A percentile compares a stretch with the other conserved stretches of the same genome.
Evolutionary conservation across 2,113 vertebrate genomes (phyloP).

Genomic region (Barnardius zonarius): DNA sequence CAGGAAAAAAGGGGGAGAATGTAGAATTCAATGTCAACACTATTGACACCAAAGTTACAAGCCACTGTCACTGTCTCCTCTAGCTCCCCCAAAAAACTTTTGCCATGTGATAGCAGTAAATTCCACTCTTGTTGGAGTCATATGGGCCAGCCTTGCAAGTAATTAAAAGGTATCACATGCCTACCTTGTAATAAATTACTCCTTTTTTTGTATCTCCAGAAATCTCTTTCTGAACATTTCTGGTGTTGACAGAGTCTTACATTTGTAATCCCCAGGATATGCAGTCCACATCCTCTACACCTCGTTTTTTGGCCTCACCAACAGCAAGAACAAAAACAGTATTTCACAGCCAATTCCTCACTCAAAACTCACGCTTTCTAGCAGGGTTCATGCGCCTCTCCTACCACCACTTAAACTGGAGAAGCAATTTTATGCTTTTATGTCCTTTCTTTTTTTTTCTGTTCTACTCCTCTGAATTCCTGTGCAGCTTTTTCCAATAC

Average conservation of each 20-base stretch:
- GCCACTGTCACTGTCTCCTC: not conserved
- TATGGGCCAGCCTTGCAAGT: not conserved
- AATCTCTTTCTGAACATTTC: not conserved
- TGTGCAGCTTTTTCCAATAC: not conserved
- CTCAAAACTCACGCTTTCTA: not conserved
- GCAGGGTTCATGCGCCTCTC: not conserved
- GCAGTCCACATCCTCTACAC: not conserved
- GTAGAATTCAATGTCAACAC: not conserved
- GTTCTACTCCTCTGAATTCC: not conserved
- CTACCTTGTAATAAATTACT: not conserved
- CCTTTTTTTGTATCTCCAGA: not conserved
- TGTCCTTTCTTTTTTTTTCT: not conserved
- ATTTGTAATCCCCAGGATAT: not conserved
- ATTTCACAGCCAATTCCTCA: not conserved
- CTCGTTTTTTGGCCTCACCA: not conserved
- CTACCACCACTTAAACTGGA: not conserved
- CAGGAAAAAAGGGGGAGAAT: not conserved
- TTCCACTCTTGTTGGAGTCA: not conserved
- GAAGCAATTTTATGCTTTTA: not conserved
- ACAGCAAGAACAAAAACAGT: not conserved
- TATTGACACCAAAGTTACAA: not conserved
- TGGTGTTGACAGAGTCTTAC: not conserved
- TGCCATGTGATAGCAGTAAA: not conserved
- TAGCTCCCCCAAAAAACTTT: not conserved
- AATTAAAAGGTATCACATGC: not conserved